phyloP scores from a whole-genome alignment of 2,888 invertebrate genomes.

The Pegoplata infirma region DNA sequence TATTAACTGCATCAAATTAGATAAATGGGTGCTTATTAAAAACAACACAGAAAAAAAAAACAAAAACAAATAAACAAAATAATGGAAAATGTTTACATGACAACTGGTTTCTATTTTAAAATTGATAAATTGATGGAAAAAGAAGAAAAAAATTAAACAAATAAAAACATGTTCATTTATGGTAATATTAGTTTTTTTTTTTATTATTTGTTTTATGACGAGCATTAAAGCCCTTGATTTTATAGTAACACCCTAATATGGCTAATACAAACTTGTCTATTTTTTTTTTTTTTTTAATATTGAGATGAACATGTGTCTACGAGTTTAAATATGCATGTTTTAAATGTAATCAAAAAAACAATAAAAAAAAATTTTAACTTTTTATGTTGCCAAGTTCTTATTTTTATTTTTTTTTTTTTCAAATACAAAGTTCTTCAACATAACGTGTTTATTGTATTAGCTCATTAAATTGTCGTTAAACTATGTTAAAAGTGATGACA shows the following conservation, averaged over 20 bases:
- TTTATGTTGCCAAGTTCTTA: neutral
- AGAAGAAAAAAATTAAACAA: no score
- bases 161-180: neutral
- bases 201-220: neutral
- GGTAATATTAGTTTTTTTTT: neutral
- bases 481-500: neutral
- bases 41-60: neutral
- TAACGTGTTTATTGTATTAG: neutral
- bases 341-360: neutral
- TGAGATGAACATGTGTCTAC: no score
- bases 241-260: neutral
- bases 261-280: no score
- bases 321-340: neutral
- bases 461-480: neutral
- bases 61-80: conserved; percentile 12
- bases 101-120: conserved; percentile 2
- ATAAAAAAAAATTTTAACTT: neutral
- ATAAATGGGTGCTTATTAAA: conserved; percentile 28
- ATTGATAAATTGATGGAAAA: neutral
- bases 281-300: no score
- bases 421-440: neutral
- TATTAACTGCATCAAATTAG: conserved; percentile 19
- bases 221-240: neutral
- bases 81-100: conserved; percentile 29
- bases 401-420: neutral